Base-by-base conservation (phyloP, 1,140 invertebrate genomes). In the Spodoptera litura region DNA sequence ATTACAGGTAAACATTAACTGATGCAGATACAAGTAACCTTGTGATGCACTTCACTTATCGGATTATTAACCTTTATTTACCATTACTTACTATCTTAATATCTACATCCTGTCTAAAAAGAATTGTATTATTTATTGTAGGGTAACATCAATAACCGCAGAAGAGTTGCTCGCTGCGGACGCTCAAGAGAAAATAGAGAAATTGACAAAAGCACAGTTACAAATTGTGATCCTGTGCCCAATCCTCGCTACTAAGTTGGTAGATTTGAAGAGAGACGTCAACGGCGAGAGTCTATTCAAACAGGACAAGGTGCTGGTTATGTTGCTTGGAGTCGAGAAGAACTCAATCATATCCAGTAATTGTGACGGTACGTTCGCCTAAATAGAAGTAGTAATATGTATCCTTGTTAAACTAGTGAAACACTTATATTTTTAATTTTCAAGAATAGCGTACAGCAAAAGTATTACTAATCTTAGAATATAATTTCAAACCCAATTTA, bases 161-260 rank as follows among this genome's bases (percentile, higher is more conserved):
- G 97, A 98, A 90, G 97, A 98, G 71, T 90, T 97, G 44, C 92
- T 95, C 31, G 94, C 95, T 73, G 89, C 93, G 25, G 95, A 95
- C 53, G 89, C 95, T 3, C 95, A 96, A 62, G 92, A 95, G 10
- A 94, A 95, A 82, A 84, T 96, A 31, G 95, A 96, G n/a, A 95
- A 95, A 85, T 93, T 97, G 64, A 89, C 95, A 64, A 95, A 95
- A 82, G 95, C 97, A 5, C 96, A 97, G 73, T 91, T 98, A 9
- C 97, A 98, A 89, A 96, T 98, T 55, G 95, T 98, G 6, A 96
- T 98, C 8, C 86, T 98, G 6, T 98, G 97, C 87, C 97, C 97
- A 0, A 95, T 95, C 11, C 95, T 98, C 31, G 88, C 97, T 70
- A 95, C 96, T 4, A 95, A 96, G 51, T 94, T 97, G 13, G 88